A percentile compares a stretch with the other conserved stretches of the same genome.
These are phyloP conservation scores for Noctilio leporinus DNA, from an alignment of 2,113 vertebrate genomes.

Conservation along the genomic window DNA sequence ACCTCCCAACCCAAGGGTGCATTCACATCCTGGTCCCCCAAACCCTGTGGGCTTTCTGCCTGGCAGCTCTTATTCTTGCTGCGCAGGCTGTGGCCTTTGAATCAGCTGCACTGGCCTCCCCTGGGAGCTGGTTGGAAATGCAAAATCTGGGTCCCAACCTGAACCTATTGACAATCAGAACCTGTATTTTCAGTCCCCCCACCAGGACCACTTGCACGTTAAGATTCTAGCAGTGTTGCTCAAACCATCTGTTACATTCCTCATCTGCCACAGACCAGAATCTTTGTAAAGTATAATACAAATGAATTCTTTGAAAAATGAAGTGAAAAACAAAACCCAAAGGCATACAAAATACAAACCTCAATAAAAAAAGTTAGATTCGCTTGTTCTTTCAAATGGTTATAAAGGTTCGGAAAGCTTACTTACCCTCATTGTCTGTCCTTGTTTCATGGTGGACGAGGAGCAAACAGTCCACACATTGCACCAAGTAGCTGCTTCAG, in stretches of 20 bases:
- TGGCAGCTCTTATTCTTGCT: neutral
- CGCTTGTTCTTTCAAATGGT: neutral
- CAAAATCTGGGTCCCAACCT: neutral
- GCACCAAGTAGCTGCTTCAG: neutral
- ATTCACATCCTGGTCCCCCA: neutral
- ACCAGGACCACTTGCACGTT: accelerated
- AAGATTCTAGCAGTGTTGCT: neutral
- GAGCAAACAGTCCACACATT: neutral
- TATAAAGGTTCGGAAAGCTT: neutral
- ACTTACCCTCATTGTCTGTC: neutral
- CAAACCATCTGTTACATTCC: neutral
- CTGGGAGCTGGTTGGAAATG: neutral
- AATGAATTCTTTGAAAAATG: neutral
- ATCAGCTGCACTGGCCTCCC: no score
- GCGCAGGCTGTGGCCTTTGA: neutral
- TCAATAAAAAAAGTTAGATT: neutral
- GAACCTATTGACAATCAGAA: neutral
- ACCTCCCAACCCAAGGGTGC: neutral
- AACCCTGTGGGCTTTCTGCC: neutral
- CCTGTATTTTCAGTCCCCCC: neutral
- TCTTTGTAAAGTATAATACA: neutral
- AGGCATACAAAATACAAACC: neutral
- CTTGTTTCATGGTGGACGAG: neutral
- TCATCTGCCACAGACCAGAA: neutral
- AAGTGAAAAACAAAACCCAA: neutral